phyloP scores from a whole-genome alignment of 2,113 vertebrate genomes.

The Piliocolobus tephrosceles region DNA sequence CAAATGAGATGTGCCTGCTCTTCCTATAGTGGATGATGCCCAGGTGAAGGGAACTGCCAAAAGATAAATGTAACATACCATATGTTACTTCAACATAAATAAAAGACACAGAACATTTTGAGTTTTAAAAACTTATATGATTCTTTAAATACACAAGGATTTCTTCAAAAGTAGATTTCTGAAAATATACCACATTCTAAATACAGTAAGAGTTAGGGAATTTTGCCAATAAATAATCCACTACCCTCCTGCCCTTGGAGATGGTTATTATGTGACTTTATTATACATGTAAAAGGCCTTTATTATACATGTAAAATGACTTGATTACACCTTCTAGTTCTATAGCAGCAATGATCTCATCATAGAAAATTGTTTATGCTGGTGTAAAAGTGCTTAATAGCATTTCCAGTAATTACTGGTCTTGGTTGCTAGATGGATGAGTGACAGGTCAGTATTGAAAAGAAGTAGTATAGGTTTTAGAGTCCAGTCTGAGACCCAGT shows the following conservation, averaged over 20 bases:
- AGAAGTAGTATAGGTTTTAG: neutral
- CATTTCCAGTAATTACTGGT: neutral
- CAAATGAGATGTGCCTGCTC: neutral
- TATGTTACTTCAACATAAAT: neutral
- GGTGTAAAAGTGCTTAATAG: neutral
- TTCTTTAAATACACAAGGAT: neutral
- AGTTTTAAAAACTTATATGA: neutral
- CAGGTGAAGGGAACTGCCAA: neutral
- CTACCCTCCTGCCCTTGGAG: neutral
- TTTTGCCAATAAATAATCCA: neutral
- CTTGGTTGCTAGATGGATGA: neutral
- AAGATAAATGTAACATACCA: neutral
- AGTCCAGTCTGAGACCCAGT: neutral
- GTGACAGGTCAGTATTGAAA: neutral
- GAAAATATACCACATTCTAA: neutral
- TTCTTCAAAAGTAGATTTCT: constrained; percentile 18
- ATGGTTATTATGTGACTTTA: neutral
- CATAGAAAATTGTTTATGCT: neutral
- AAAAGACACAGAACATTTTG: neutral
- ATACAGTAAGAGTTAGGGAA: neutral
- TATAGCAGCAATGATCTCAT: neutral
- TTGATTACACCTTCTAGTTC: neutral
- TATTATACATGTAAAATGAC: neutral
- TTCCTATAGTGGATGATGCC: neutral
- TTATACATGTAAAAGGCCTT: neutral